phyloP scores from a whole-genome alignment of 2,113 vertebrate genomes.

The Sebastes fasciatus region DNA sequence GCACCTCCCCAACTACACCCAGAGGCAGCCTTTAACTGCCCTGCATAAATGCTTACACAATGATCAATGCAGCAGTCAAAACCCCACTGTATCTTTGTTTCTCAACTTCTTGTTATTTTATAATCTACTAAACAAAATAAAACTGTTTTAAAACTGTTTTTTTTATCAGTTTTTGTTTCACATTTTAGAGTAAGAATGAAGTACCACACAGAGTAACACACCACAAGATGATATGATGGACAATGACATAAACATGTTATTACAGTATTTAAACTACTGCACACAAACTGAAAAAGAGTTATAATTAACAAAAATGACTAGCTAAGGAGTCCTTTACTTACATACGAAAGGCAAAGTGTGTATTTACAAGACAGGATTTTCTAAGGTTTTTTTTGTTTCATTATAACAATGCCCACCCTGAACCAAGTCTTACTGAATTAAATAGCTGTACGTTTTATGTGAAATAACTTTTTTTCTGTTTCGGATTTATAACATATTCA shows the following conservation, averaged over 20 bases:
- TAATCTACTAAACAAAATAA: not conserved
- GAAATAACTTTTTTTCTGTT: not conserved
- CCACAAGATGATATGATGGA: constrained; percentile 42
- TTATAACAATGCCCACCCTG: constrained; percentile 23
- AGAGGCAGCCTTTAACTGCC: not conserved
- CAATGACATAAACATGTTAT: constrained; percentile 64
- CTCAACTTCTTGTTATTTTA: not conserved
- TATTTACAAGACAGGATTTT: constrained; percentile 46
- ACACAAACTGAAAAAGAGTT: constrained; percentile 54
- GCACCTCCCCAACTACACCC: not conserved
- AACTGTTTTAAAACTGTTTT: not conserved
- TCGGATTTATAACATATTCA: not conserved
- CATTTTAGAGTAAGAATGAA: constrained; percentile 16
- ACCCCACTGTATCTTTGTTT: not conserved
- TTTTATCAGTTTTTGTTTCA: not conserved
- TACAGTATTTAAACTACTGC: constrained; percentile 45
- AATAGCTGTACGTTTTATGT: not conserved
- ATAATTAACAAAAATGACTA: constrained; percentile 65
- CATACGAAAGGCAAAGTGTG: constrained; percentile 21
- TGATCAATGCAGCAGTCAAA: not conserved
- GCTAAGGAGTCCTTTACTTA: constrained; percentile 44
- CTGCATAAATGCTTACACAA: not conserved
- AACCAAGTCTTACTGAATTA: not conserved
- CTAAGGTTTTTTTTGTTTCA: not conserved
- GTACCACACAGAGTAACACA: not conserved